Evolutionary conservation across 2,113 vertebrate species (phyloP).

Genomic region (Solea solea): DNA sequence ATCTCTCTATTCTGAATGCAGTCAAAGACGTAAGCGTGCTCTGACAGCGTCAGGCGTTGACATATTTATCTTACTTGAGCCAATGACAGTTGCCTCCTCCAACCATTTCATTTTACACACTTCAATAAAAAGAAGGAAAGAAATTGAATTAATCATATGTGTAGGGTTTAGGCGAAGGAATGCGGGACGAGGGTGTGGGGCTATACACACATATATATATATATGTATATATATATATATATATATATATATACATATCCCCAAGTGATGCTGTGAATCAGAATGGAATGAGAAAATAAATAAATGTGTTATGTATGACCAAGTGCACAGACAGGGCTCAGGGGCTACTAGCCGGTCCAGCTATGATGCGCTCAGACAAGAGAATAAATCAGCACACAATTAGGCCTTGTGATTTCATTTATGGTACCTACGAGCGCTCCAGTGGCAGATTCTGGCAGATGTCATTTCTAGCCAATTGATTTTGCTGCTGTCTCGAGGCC

Average conservation of each 20-base stretch:
- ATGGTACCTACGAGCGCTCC: slow-evolving; percentile 80
- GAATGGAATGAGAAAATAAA: slow-evolving; percentile 73
- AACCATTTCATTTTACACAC: slow-evolving; percentile 78
- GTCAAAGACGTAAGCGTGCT: slow-evolving; percentile 42
- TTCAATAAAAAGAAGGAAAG: slow-evolving; percentile 29
- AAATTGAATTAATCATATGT: slow-evolving; percentile 77
- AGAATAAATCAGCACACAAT: slow-evolving; percentile 86
- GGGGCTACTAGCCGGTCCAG: slow-evolving; percentile 66
- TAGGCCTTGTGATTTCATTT: slow-evolving; percentile 85
- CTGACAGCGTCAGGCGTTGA: slow-evolving; percentile 63
- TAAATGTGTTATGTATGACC: slow-evolving; percentile 83
- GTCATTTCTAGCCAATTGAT: slow-evolving; percentile 88
- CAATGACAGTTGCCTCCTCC: slow-evolving; percentile 79
- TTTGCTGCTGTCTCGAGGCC: slow-evolving; percentile 81
- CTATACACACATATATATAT: not conserved
- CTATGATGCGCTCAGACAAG: slow-evolving; percentile 78
- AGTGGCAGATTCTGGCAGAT: slow-evolving; percentile 82
- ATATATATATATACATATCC: slow-evolving; percentile 45
- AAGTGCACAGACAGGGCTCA: slow-evolving; percentile 64
- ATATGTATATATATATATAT: not conserved
- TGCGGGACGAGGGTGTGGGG: slow-evolving; percentile 11
- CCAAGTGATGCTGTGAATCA: slow-evolving; percentile 71
- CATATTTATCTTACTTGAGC: slow-evolving; percentile 82
- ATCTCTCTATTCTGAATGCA: slow-evolving; percentile 50
- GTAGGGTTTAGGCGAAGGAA: slow-evolving; percentile 39